A percentile compares a stretch with the other conserved stretches of the same genome.
These are phyloP conservation scores for Natrix natrix DNA, from an alignment of 2,797 vertebrate species.

Conservation along the genomic window DNA sequence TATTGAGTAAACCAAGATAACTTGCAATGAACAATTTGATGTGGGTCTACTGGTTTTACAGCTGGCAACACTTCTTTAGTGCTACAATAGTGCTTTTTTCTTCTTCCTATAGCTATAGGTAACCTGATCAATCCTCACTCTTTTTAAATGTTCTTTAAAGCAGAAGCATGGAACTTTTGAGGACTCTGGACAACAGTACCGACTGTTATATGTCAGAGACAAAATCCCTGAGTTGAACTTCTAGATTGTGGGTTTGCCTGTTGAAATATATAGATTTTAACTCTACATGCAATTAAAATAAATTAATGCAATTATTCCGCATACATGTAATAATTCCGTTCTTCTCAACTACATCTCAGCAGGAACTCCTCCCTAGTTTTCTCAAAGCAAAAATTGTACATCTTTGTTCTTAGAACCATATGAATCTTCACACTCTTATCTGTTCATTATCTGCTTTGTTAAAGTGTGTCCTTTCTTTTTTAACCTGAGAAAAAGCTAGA, in stretches of 20 bases:
- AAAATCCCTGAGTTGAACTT: background rate
- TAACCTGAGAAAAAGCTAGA: background rate
- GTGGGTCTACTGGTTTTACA: background rate
- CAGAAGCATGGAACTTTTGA: background rate
- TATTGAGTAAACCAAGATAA: background rate
- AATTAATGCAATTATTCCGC: background rate
- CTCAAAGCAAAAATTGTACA: background rate
- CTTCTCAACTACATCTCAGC: background rate
- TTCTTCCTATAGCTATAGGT: background rate
- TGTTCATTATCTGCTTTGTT: background rate
- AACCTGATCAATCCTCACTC: background rate
- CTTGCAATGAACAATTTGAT: background rate
- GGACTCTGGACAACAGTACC: background rate
- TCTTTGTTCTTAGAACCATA: background rate
- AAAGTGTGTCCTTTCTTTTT: background rate
- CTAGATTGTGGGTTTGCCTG: background rate
- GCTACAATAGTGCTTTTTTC: background rate
- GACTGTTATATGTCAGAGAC: background rate
- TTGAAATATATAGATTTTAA: background rate
- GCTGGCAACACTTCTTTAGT: background rate
- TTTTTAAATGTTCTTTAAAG: background rate
- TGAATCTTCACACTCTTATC: background rate
- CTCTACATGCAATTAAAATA: background rate
- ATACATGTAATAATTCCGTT: background rate
- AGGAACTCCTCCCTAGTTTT: background rate